phyloP scores from a whole-genome alignment of 2,113 vertebrate species.

The Noctilio leporinus region DNA sequence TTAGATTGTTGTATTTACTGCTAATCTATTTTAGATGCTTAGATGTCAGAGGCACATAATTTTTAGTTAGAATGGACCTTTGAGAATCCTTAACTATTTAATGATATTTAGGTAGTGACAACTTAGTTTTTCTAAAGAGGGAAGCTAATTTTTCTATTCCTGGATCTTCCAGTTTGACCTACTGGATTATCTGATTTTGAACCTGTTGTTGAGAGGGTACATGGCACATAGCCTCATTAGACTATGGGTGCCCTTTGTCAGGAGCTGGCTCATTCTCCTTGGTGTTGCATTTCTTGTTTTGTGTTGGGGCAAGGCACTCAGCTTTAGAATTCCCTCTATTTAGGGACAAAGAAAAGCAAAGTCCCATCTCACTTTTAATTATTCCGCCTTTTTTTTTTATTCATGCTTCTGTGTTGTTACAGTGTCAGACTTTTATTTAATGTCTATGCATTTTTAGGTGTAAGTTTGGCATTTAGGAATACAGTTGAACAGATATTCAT shows the following conservation, averaged over 20 bases:
- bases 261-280: neutral
- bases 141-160: conserved; percentile 42
- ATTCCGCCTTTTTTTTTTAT: neutral
- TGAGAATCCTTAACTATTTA: conserved; percentile 43
- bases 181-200: conserved; percentile 42
- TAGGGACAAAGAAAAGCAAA: neutral
- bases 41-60: neutral
- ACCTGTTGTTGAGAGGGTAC: neutral
- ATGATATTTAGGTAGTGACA: conserved; percentile 15
- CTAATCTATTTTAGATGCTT: neutral
- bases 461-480: neutral
- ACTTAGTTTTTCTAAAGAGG: conserved; percentile 36
- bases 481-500: neutral
- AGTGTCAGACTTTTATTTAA: neutral
- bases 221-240: neutral
- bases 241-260: neutral
- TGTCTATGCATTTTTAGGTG: neutral
- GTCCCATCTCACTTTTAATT: neutral
- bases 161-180: conserved; percentile 33
- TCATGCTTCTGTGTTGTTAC: conserved; percentile 15
- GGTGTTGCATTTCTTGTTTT: neutral
- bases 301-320: neutral
- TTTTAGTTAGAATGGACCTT: conserved; percentile 32
- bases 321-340: neutral
- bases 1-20: neutral